Evolutionary conservation across 2,888 invertebrate species (phyloP), one percentile per base, ranked within the genome.

Genomic region (Mesorhabditis spiculigera): DNA sequence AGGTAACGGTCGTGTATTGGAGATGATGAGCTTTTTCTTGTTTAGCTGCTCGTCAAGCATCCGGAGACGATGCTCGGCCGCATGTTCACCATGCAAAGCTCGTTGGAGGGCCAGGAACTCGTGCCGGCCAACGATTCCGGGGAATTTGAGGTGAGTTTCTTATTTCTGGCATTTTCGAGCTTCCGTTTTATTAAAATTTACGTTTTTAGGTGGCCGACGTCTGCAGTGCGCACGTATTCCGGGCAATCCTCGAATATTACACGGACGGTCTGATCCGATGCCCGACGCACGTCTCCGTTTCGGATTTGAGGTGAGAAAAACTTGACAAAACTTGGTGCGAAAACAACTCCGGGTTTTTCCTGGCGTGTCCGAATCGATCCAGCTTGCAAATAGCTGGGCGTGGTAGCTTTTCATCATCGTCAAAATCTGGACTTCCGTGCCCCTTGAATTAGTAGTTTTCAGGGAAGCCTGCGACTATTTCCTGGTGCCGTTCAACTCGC

Each of bases 401-500:
- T n/a, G n/a, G n/a, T n/a, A n/a, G n/a, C n/a, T n/a, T n/a, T n/a
- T n/a, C n/a, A n/a, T n/a, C n/a, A n/a, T n/a, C n/a, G n/a, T n/a
- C n/a, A n/a, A n/a, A n/a, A n/a, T 63, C 16, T 63, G 6, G 13
- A 6, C 6, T 13, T 63, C 16, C 5, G 16, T 63, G 28, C 16
- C 10, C 16, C 5, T 63, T 13, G 13, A 63, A 28, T 63, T 8
- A n/a, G 3, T 10, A 13, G 3, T 16, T 63, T 63, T 63, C 45
- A 64, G 78, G 73, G 98, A 99, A 88, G 97, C 98, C 41, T 98
- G 98, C 86, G 98, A 99, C 87, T 99, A 98, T 87, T 89, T 99
- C 70, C 90, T 98, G 63, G 93, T 99, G 85, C 98, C 98, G 13
- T 99, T 99, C 86, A 95, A 95, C 88, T 94, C 96, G 8, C 91